Conservation (phyloP, 1,140 invertebrate genomes). For the Orius insidiosus region DNA sequence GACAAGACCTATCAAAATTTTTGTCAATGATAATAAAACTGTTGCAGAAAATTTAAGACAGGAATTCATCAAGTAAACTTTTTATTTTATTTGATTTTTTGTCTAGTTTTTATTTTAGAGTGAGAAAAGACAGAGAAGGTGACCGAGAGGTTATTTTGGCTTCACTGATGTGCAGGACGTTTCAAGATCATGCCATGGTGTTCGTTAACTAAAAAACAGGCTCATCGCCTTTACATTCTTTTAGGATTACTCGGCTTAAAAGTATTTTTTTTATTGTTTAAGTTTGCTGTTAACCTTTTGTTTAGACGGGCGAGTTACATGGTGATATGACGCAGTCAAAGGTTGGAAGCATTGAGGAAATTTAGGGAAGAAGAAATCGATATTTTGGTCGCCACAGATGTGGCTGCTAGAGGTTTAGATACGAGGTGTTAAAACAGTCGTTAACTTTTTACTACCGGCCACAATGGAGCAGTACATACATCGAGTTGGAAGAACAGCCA, state of each 20-base stretch:
- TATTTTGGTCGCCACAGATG: constrained; percentile 87
- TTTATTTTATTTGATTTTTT: background rate
- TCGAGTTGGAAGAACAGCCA: constrained; percentile 80
- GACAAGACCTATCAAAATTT: constrained; percentile 79
- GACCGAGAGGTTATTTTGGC: constrained; percentile 83
- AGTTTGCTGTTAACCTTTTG: constrained; percentile 19
- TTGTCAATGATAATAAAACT: constrained; percentile 89
- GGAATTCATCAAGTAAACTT: constrained; percentile 71
- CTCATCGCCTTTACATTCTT: constrained; percentile 78
- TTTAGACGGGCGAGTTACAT: constrained; percentile 77
- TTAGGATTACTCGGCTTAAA: constrained; percentile 72
- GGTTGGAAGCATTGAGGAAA: constrained; percentile 70
- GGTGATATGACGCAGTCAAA: constrained; percentile 87
- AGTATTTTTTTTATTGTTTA: constrained; percentile 24
- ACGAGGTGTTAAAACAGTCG: constrained; percentile 93
- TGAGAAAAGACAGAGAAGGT: constrained; percentile 60
- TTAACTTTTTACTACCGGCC: constrained; percentile 90
- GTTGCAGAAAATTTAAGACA: constrained; percentile 89
- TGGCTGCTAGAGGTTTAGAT: constrained; percentile 90
- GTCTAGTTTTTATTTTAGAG: constrained; percentile 27
- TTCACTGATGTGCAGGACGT: constrained; percentile 83
- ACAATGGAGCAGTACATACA: constrained; percentile 94
- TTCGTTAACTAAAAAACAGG: constrained; percentile 92
- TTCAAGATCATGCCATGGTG: constrained; percentile 78
- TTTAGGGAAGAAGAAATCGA: constrained; percentile 83